Evolutionary conservation across 2,888 invertebrate genomes (phyloP), one percentile per base, ranked within the genome.

Genomic region (Apocheima hispidaria): DNA sequence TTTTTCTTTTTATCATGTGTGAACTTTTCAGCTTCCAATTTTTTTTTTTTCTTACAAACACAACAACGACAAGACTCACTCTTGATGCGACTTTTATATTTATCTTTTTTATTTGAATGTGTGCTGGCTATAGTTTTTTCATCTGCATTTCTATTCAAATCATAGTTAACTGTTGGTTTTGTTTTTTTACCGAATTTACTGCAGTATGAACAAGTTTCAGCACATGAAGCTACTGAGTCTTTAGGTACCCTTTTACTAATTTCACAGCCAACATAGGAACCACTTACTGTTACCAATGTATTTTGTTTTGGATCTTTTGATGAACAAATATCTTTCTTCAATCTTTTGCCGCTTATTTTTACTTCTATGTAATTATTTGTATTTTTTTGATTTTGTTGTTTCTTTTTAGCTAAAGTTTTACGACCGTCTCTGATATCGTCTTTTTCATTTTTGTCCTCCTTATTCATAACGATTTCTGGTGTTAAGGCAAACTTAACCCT

Each of bases 331-430:
- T 51, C 7, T 68, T 41, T 28, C 46, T 49, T 26, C 23, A 69
- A 48, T 5, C 74, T 71, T 53, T 71, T 74, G 53, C 78, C 50
- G 4, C 38, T 38, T 28, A 51, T 38, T 14, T 51, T 51, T 51
- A 51, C 38, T 38, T 51, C 50, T 18, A 38, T 26, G 23, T 38
- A 26, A 23, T 51, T 26, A 10, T 26, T 77, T n/a, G 55, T 30
- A 53, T 69, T 71, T 69, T 71, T 81, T 57, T 76, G 69, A 62
- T 70, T 78, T 81, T 33, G 50, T 68, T 1, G 80, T 53, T 41
- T 18, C 30, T 63, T 10, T 14, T 35, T 14, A 43, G 35, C n/a
- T 0, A 1, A 21, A 23, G 23, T 16, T 26, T 44, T 44, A 12
- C 23, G 7, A 36, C 10, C n/a, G n/a, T 4, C 79, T 48, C 40